phyloP scores from a whole-genome alignment of 2,113 vertebrate genomes.

The Rousettus leschenaultii region DNA sequence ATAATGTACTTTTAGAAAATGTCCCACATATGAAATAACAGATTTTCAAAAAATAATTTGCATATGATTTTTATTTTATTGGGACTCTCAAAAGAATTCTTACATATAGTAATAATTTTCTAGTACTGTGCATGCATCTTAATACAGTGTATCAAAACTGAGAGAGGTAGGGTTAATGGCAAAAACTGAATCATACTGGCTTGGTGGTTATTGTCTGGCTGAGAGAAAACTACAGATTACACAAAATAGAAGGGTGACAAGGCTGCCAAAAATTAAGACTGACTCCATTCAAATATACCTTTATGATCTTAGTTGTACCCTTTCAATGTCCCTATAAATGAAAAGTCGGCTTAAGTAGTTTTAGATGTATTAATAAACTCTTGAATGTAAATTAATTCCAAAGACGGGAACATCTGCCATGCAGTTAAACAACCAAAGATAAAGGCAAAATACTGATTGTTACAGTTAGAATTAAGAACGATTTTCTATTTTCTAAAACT shows the following conservation, averaged over 20 bases:
- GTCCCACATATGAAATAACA: neutral
- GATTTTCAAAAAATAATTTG: neutral
- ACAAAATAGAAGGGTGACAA: neutral
- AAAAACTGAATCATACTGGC: neutral
- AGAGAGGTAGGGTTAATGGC: neutral
- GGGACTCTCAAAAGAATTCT: neutral
- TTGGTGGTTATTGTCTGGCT: neutral
- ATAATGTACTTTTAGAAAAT: neutral
- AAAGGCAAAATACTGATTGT: neutral
- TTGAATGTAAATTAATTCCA: neutral
- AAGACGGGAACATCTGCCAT: neutral
- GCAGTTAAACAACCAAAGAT: neutral
- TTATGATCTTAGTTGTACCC: neutral
- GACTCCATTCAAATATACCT: neutral
- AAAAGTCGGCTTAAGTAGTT: neutral
- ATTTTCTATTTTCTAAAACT: neutral
- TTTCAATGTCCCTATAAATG: neutral
- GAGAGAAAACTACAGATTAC: neutral
- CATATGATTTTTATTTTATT: neutral
- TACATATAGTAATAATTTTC: neutral
- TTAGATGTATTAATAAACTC: neutral
- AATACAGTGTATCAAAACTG: conserved; percentile 1
- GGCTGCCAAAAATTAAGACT: neutral
- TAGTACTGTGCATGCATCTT: neutral
- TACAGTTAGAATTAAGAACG: neutral